Conservation (phyloP, 2,797 vertebrate species). For the Babyrousa celebensis region DNA sequence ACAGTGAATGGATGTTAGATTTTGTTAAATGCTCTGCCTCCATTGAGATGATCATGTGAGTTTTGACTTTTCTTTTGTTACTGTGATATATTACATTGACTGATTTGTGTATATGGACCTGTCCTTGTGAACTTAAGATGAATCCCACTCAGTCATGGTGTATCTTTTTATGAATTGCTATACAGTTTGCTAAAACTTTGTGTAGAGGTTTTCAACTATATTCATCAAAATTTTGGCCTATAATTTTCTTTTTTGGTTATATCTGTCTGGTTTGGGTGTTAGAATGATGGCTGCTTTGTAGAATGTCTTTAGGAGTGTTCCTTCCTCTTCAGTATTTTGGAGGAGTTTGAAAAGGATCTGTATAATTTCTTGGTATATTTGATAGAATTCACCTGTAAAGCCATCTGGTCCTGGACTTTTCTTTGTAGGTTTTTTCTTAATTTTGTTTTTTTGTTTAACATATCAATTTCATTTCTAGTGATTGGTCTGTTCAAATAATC, state of each 20-base stretch:
- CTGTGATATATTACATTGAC: background rate
- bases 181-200: background rate
- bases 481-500: background rate
- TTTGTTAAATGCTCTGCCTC: background rate
- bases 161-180: background rate
- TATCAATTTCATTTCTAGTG: background rate
- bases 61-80: background rate
- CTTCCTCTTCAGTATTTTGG: background rate
- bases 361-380: background rate
- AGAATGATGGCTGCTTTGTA: background rate
- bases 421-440: background rate
- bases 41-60: background rate
- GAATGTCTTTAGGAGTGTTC: background rate
- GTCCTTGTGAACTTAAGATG: background rate
- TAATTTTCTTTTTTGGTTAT: background rate
- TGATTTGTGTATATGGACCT: background rate
- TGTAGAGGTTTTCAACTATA: background rate
- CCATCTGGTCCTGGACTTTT: background rate
- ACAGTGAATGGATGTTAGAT: background rate
- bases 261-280: background rate
- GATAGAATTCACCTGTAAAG: background rate
- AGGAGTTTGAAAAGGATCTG: background rate
- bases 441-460: no score
- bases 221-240: background rate
- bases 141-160: background rate